These are phyloP conservation scores for Gibbula magus DNA, from an alignment of 2,888 invertebrate species.

Conservation along the genomic window DNA sequence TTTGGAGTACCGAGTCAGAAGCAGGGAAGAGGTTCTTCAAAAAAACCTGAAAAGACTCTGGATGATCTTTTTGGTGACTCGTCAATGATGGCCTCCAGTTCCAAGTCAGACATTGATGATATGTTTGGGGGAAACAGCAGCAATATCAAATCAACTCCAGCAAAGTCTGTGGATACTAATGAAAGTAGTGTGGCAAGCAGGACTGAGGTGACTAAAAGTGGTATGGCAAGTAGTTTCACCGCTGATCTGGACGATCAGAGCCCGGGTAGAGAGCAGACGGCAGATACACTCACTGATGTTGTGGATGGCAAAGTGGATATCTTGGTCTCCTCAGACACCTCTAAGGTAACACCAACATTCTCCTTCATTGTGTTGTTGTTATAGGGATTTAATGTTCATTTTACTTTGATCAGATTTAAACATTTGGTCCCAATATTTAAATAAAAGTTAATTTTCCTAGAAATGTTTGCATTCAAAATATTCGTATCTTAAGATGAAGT, in stretches of 20 bases:
- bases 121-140: not conserved
- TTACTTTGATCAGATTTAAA: too few relatives aligned
- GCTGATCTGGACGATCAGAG: not conserved
- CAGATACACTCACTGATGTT: not conserved
- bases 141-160: not conserved
- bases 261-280: not conserved
- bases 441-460: too few relatives aligned
- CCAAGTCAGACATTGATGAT: not conserved
- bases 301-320: not conserved
- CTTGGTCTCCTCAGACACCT: not conserved
- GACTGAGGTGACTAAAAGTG: not conserved
- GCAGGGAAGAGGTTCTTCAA: not conserved
- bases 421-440: too few relatives aligned
- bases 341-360: not conserved
- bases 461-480: too few relatives aligned
- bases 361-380: too few relatives aligned
- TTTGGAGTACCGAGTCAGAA: not conserved
- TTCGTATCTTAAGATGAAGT: too few relatives aligned
- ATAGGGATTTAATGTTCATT: too few relatives aligned
- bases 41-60: not conserved
- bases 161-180: not conserved
- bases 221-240: not conserved
- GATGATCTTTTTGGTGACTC: not conserved
- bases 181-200: not conserved
- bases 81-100: not conserved